Evolutionary conservation across 2,113 vertebrate genomes (phyloP).

Genomic region (Actinemys pallida): DNA sequence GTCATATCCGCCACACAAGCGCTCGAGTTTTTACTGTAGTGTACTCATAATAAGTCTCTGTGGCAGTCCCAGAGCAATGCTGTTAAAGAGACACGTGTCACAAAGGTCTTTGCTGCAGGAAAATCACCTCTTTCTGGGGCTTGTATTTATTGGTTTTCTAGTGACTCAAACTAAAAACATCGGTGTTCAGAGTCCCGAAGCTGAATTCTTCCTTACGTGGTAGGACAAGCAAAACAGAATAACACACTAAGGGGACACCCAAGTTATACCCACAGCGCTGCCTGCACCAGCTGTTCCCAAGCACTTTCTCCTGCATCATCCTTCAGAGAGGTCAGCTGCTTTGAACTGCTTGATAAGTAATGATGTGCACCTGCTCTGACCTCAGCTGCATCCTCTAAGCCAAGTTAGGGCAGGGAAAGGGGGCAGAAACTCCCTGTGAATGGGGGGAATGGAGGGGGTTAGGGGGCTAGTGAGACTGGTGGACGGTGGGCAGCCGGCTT

Average conservation of each 20-base stretch:
- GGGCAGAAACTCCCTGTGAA: not conserved
- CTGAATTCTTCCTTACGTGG: not conserved
- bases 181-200: not conserved
- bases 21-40: not conserved
- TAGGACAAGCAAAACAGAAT: not conserved
- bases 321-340: not conserved
- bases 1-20: not conserved
- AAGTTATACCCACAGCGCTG: not conserved
- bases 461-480: not conserved
- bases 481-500: not conserved
- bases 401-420: not conserved
- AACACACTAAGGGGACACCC: not conserved
- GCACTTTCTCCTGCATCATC: not conserved
- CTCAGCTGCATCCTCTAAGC: not conserved
- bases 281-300: not conserved
- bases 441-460: not conserved
- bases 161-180: not conserved
- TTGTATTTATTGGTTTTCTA: not conserved
- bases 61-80: not conserved
- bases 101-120: not conserved
- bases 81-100: not conserved
- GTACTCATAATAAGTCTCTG: not conserved
- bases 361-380: not conserved
- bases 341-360: not conserved
- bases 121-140: not conserved